These are phyloP conservation scores for Sphaeridia pumilis DNA, from an alignment of 2,888 invertebrate species.

Conservation along the genomic window DNA sequence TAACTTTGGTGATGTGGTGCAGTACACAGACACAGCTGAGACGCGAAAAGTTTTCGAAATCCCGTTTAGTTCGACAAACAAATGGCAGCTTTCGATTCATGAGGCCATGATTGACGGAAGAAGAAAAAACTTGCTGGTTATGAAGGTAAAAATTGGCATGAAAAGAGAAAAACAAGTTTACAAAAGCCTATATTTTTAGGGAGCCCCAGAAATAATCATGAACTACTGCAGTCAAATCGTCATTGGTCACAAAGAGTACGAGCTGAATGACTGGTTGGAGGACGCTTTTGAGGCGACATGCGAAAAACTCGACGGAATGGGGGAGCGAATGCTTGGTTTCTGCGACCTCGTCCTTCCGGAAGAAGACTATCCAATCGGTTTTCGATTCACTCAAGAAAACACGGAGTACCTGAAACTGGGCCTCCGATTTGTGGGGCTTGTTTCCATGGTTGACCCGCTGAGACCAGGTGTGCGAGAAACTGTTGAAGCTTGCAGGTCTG, in stretches of 20 bases:
- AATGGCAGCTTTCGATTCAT: constrained; percentile 59
- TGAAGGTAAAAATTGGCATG: constrained; percentile 44
- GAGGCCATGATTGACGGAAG: constrained; percentile 44
- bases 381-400: constrained; percentile 48
- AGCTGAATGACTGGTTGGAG: constrained; percentile 45
- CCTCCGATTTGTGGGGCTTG: constrained; percentile 52
- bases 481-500: constrained; percentile 57
- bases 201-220: constrained; percentile 57
- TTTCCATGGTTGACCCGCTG: constrained; percentile 63
- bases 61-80: constrained; percentile 55
- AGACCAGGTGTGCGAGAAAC: constrained; percentile 55
- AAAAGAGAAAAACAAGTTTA: not conserved
- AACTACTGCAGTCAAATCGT: constrained; percentile 52
- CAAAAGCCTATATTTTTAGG: constrained; percentile 39
- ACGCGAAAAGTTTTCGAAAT: constrained; percentile 50
- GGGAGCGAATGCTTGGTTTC: constrained; percentile 44
- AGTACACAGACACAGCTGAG: constrained; percentile 58
- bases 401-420: constrained; percentile 55
- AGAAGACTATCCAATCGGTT: constrained; percentile 46
- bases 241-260: constrained; percentile 45
- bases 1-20: constrained; percentile 48
- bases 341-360: constrained; percentile 41
- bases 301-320: constrained; percentile 67
- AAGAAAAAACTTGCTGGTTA: constrained; percentile 49
- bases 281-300: constrained; percentile 53